phyloP scores from a whole-genome alignment of 1,140 invertebrate genomes.

The Chironomus striatipennis region DNA sequence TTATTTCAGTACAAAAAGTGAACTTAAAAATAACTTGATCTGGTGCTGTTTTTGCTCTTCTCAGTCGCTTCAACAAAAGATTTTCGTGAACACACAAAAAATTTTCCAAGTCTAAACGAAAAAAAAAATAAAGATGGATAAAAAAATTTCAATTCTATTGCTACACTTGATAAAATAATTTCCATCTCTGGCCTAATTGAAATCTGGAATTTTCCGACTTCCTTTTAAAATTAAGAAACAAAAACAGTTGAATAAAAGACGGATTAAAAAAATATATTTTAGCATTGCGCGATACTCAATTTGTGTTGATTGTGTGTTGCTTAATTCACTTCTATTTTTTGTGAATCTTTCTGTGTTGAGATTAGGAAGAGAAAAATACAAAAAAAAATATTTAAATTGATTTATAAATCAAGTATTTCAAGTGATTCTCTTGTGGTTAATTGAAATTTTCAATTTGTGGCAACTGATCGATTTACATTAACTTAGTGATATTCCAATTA shows the following conservation, averaged over 20 bases:
- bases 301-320: not conserved
- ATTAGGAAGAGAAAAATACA: not conserved
- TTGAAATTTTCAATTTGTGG: no score
- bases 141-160: not conserved
- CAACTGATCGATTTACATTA: no score
- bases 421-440: not conserved
- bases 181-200: not conserved
- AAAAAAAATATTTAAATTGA: not conserved
- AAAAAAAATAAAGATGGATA: not conserved
- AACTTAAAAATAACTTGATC: slow-evolving; percentile 23
- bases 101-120: not conserved
- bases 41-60: slow-evolving; percentile 17
- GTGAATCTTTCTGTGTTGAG: slow-evolving; percentile 1
- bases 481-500: not conserved
- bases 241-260: no score
- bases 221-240: not conserved
- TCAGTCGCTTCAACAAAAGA: slow-evolving; percentile 22
- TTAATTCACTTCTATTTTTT: no score
- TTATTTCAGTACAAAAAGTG: not conserved
- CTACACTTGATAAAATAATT: no score
- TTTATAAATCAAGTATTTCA: not conserved
- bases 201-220: slow-evolving; percentile 11
- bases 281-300: not conserved
- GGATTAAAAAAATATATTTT: not conserved
- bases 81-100: slow-evolving; percentile 21